A percentile compares a stretch with the other conserved stretches of the same genome.
Conservation (phyloP, 2,113 vertebrate species). For the Chaenogobius annularis region DNA sequence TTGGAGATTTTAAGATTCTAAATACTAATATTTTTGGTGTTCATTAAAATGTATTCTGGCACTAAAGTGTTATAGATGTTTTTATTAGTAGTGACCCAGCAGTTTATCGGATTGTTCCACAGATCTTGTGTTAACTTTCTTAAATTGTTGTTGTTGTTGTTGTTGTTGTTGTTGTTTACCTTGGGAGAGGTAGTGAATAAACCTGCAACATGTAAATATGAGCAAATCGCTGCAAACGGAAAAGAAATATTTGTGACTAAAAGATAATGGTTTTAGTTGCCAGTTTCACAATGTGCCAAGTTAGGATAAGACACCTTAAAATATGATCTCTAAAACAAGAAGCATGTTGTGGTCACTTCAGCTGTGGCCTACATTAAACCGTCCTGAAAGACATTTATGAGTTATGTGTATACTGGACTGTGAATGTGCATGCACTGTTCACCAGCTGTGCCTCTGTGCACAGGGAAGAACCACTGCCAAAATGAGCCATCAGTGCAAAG, state of each 20-base stretch:
- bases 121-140: too few species aligned
- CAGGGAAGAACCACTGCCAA: slow-evolving; percentile 51
- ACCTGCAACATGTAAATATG: neutral
- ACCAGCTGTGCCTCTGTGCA: slow-evolving; percentile 56
- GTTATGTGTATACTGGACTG: slow-evolving; percentile 24
- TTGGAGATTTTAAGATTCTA: too few species aligned
- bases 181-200: too few species aligned
- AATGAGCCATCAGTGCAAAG: slow-evolving; percentile 48
- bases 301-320: neutral
- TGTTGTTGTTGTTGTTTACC: too few species aligned
- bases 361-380: slow-evolving; percentile 38
- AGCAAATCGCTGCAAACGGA: neutral
- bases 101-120: too few species aligned
- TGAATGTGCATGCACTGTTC: neutral
- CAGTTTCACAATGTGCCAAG: neutral
- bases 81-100: too few species aligned
- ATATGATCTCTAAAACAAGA: slow-evolving; percentile 14
- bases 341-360: slow-evolving; percentile 26
- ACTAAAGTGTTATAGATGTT: too few species aligned
- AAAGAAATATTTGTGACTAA: neutral
- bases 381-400: slow-evolving; percentile 31
- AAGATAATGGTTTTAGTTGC: neutral
- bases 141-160: too few species aligned
- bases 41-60: too few species aligned
- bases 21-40: too few species aligned